Evolutionary conservation across 1,140 invertebrate species (phyloP).

Genomic region (Eciton burchellii): DNA sequence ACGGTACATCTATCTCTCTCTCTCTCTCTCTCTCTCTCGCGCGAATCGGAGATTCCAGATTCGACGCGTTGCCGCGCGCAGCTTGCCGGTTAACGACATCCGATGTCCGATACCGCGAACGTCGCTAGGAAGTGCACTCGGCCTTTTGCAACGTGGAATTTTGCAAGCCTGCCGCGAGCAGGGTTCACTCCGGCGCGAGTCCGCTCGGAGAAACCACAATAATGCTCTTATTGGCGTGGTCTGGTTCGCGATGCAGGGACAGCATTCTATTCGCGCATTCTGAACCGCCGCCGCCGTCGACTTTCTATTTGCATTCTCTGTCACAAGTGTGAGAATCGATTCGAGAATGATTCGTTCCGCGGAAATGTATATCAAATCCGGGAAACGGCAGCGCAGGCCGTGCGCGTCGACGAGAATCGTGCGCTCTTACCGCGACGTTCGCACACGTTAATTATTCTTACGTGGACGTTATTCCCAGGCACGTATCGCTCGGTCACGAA

Average conservation of each 20-base stretch:
- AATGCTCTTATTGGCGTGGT: conserved; percentile 73
- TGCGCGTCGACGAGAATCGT: conserved; percentile 18
- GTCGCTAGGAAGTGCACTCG: conserved; percentile 25
- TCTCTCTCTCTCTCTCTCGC: too few relatives aligned
- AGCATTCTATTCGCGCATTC: conserved; percentile 67
- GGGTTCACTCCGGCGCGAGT: conserved; percentile 31
- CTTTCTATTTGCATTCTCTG: conserved; percentile 76
- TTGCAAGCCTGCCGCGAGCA: conserved; percentile 63
- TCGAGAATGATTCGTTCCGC: conserved; percentile 65
- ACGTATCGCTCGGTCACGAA: not conserved
- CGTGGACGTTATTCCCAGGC: not conserved
- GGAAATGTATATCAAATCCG: conserved; percentile 35
- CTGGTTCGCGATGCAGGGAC: conserved; percentile 57
- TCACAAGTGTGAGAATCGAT: conserved; percentile 76
- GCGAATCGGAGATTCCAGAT: not conserved
- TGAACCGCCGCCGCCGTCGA: conserved; percentile 22
- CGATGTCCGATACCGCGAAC: conserved; percentile 15
- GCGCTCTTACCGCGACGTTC: not conserved
- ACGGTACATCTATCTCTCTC: not conserved
- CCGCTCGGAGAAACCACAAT: conserved; percentile 46
- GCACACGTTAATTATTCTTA: not conserved
- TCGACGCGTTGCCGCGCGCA: not conserved
- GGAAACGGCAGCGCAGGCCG: conserved; percentile 4
- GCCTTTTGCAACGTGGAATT: conserved; percentile 63
- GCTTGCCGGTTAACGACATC: not conserved